Conservation (phyloP, 2,797 vertebrate genomes). For the Tragelaphus eurycerus region DNA sequence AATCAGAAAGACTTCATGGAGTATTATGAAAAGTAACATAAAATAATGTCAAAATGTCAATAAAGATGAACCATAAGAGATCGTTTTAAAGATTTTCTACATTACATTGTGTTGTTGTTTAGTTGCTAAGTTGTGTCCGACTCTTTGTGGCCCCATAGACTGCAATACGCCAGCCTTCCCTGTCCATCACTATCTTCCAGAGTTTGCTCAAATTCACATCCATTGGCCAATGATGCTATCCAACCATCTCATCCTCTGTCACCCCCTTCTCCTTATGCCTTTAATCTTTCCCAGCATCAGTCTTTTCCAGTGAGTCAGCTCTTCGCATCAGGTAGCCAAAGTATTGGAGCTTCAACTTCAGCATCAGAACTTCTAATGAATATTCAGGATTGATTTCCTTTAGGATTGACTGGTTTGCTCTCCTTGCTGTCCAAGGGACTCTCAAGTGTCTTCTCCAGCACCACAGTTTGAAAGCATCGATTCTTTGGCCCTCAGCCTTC, state of each 20-base stretch:
- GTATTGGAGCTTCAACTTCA: not conserved
- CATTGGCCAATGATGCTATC: not conserved
- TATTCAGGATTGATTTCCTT: not conserved
- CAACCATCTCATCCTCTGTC: not conserved
- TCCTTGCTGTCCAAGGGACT: not conserved
- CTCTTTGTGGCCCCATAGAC: not conserved
- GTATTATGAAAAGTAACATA: not conserved
- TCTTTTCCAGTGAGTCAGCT: not conserved
- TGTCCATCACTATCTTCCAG: not conserved
- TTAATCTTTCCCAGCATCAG: not conserved
- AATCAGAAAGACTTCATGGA: not conserved
- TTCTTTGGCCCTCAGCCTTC: not conserved
- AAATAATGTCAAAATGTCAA: conserved; percentile 45
- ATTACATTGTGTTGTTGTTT: not conserved
- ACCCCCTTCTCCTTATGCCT: not conserved
- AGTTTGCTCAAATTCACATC: not conserved
- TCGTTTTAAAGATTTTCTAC: not conserved
- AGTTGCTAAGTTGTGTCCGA: not conserved
- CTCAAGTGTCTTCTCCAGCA: not conserved
- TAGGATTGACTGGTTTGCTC: not conserved
- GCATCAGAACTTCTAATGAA: not conserved
- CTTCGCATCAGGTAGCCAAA: not conserved
- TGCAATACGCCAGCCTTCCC: not conserved
- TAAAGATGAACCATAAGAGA: conserved; percentile 25
- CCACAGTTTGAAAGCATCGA: not conserved